phyloP scores from a whole-genome alignment of 2,888 invertebrate genomes.

The Drosophila mulleri region DNA sequence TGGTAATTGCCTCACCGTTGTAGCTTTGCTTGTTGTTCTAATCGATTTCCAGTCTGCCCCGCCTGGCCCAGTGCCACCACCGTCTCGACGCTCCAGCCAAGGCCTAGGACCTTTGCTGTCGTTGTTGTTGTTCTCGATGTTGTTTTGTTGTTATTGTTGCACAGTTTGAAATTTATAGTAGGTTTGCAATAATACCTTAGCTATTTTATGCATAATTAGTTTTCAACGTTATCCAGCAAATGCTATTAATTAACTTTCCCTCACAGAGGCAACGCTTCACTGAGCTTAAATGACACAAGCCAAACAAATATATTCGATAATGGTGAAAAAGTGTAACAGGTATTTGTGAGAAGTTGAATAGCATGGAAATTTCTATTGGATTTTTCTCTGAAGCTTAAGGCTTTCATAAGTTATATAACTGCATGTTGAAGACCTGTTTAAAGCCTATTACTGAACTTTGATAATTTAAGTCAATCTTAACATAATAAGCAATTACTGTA shows the following conservation, averaged over 20 bases:
- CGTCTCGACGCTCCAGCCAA: background rate
- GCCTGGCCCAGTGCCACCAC: conserved; percentile 18
- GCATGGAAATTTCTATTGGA: background rate
- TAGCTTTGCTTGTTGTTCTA: conserved; percentile 78
- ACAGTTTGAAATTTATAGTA: conserved; percentile 75
- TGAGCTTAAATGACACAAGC: conserved; percentile 2
- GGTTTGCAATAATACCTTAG: conserved; percentile 77
- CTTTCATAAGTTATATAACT: background rate
- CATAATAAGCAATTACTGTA: background rate
- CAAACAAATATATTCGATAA: background rate
- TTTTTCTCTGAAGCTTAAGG: background rate
- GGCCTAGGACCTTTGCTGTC: conserved; percentile 36
- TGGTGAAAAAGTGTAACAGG: background rate
- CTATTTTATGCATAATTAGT: conserved; percentile 81
- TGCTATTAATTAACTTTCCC: conserved; percentile 73
- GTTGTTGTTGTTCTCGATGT: conserved; percentile 55
- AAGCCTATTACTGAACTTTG: background rate
- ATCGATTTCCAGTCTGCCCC: conserved; percentile 64
- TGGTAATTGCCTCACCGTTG: conserved; percentile 78
- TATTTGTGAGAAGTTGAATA: background rate
- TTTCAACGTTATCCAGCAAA: conserved; percentile 73
- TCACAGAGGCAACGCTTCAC: conserved; percentile 21
- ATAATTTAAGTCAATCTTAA: background rate
- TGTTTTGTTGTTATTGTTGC: conserved; percentile 67
- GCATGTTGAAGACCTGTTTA: background rate